Percentiles rank a stretch among this genome's conserved stretches.
Conservation (phyloP, 35 echinoderm and acorn worm species). For the Nesometra sesokonis region DNA sequence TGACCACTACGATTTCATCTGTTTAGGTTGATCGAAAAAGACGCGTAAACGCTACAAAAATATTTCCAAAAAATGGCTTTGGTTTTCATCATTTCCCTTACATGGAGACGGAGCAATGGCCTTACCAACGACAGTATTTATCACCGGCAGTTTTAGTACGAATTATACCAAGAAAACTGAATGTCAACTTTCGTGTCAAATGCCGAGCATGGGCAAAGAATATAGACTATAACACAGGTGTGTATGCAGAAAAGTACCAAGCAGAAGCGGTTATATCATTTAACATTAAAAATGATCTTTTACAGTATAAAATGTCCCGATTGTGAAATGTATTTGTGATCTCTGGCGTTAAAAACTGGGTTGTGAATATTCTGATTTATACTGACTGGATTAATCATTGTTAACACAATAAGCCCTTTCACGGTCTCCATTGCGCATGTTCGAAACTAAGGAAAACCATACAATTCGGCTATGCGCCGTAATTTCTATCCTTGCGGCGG, state of each 20-base stretch:
- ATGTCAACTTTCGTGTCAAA: not conserved
- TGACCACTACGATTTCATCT: no score
- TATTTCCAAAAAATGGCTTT: not conserved
- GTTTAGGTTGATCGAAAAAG: not conserved
- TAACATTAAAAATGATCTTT: not conserved
- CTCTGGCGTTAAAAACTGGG: not conserved
- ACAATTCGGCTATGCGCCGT: no score
- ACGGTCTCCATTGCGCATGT: no score
- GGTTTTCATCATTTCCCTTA: not conserved
- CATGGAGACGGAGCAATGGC: not conserved
- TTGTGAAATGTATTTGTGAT: not conserved
- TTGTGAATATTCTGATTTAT: not conserved
- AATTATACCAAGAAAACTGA: not conserved
- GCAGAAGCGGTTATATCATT: not conserved
- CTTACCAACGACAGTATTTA: not conserved
- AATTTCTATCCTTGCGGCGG: no score
- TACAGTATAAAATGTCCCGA: not conserved
- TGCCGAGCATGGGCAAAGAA: not conserved
- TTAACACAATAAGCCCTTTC: no score
- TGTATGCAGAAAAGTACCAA: not conserved
- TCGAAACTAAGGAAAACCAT: no score
- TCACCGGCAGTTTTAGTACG: not conserved
- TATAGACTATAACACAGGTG: not conserved
- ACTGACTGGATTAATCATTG: not conserved
- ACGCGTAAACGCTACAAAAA: not conserved